phyloP scores from a whole-genome alignment of 2,797 vertebrate species.

The Malacoraja senta region DNA sequence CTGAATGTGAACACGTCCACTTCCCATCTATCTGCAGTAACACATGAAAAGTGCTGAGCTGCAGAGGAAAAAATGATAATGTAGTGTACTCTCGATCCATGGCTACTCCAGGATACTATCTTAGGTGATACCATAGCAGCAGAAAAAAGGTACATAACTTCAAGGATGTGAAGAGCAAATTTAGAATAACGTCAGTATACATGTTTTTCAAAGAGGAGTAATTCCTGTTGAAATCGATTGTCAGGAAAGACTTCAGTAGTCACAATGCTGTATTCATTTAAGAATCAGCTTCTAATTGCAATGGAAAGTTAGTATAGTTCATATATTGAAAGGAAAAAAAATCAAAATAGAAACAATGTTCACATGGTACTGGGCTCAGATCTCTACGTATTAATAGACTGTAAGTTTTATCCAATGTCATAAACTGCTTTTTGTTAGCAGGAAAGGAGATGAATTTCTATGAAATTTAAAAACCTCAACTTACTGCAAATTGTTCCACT shows the following conservation, averaged over 20 bases:
- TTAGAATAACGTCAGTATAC: neutral
- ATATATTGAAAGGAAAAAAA: neutral
- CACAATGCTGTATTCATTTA: neutral
- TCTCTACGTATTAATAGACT: neutral
- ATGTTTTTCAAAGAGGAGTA: neutral
- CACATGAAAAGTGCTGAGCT: neutral
- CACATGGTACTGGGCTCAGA: no score
- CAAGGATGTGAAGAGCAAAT: neutral
- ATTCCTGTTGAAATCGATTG: neutral
- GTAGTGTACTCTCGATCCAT: neutral
- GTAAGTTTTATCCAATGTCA: no score
- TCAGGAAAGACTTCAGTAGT: neutral
- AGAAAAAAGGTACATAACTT: neutral
- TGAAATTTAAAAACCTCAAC: slow-evolving; percentile 33
- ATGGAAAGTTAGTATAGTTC: neutral
- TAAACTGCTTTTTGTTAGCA: neutral
- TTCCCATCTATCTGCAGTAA: no score
- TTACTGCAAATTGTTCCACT: slow-evolving; percentile 47
- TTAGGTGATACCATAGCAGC: neutral
- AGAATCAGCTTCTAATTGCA: neutral
- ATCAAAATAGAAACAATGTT: no score
- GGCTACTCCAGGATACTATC: neutral
- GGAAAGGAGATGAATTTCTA: neutral
- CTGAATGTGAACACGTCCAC: no score
- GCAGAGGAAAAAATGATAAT: neutral